These are phyloP conservation scores for Bombus cullumanus DNA, from an alignment of 1,140 invertebrate genomes.

Conservation along the genomic window DNA sequence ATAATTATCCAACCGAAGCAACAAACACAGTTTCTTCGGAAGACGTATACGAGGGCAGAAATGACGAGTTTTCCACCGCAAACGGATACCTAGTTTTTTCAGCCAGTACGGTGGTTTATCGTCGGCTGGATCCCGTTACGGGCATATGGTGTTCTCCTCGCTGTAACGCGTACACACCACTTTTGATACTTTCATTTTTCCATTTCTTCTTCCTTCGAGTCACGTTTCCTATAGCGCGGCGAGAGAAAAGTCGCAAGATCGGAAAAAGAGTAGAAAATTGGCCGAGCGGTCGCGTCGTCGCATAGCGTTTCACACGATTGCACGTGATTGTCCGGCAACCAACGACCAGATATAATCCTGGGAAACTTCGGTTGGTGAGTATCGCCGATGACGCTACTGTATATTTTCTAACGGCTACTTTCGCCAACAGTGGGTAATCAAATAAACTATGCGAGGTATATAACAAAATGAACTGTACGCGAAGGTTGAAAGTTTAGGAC, in stretches of 20 bases:
- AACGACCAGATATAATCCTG: background rate
- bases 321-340: background rate
- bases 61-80: background rate
- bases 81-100: background rate
- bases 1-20: background rate
- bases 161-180: background rate
- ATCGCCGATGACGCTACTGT: background rate
- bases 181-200: background rate
- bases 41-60: background rate
- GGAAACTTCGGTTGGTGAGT: background rate
- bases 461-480: background rate
- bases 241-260: background rate
- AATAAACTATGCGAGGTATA: background rate
- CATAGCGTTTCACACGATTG: conserved; percentile 22
- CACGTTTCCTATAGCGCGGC: background rate
- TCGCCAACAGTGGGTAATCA: background rate
- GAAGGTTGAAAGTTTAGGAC: background rate
- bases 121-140: conserved; percentile 7
- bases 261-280: background rate
- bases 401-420: background rate
- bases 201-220: too few relatives aligned
- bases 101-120: background rate
- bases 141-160: background rate
- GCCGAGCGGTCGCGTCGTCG: background rate
- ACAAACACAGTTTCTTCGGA: background rate